Evolutionary conservation across 2,113 vertebrate species (phyloP).

Genomic region (Clarias macrocephalus): DNA sequence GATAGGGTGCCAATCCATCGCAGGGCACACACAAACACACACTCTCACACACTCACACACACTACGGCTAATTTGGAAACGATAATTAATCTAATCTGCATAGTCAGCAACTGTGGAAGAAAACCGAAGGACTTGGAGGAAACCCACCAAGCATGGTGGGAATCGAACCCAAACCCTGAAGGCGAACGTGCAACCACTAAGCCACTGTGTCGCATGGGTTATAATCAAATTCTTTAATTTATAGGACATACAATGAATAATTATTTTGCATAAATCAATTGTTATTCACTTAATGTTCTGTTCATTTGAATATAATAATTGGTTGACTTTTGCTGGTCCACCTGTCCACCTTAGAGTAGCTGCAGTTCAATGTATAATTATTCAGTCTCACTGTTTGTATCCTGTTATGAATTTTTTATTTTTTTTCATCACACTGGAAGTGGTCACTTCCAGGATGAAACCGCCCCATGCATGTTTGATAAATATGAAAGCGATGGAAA

Average conservation of each 20-base stretch:
- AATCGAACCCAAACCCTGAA: too few relatives aligned
- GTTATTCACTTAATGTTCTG: not conserved
- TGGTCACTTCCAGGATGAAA: not conserved
- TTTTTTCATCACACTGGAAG: not conserved
- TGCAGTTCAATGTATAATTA: not conserved
- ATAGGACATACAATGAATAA: not conserved
- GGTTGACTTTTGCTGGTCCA: not conserved
- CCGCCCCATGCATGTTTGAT: not conserved
- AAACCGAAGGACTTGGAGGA: too few relatives aligned
- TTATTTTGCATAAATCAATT: not conserved
- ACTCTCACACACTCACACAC: too few relatives aligned
- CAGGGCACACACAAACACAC: too few relatives aligned
- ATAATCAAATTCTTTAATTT: not conserved
- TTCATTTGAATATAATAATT: not conserved
- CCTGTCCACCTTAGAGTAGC: not conserved
- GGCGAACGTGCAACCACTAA: too few relatives aligned
- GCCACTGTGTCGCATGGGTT: not conserved
- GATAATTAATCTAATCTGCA: too few relatives aligned
- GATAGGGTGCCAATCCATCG: too few relatives aligned
- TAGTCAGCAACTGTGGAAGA: too few relatives aligned
- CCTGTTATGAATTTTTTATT: not conserved
- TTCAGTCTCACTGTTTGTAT: not conserved
- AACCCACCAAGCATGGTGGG: too few relatives aligned
- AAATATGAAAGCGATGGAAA: not conserved
- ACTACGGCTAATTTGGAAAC: too few relatives aligned